Evolutionary conservation across 2,797 vertebrate species (phyloP), one percentile per base, ranked within the genome.

Genomic region (Spea hammondii): DNA sequence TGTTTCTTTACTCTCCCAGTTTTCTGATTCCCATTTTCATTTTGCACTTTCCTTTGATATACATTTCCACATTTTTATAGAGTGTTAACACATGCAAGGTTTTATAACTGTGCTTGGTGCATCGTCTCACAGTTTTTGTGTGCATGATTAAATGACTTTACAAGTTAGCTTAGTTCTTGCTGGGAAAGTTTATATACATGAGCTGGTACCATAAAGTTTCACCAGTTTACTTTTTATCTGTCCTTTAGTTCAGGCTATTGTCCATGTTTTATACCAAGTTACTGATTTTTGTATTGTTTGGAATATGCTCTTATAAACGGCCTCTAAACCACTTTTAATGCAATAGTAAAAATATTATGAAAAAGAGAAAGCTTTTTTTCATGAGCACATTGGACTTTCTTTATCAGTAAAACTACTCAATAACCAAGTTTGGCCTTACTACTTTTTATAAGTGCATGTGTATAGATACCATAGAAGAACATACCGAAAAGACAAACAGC

Each of bases 81-180:
- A 82, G 80, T 82, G 75, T 69, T 82, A 82, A 82, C 80, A 74
- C 80, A 74, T 82, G 80, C 80, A 82, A 82, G 64, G 45, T 51
- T 76, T 82, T 82, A 82, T 60, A 73, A 74, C 65, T 78, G 65
- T 74, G 54, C 51, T 77, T 81, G 53, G 54, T 82, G 67, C 55
- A 77, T 70, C 50, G 79, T 82, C 80, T 78, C 75, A 73, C 75
- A 77, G 78, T 82, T 69, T 82, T 65, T 74, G 64, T 77, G 60
- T 76, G 49, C 32, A 73, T 74, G 77, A 82, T 77, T 72, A 82
- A 78, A 82, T 74, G 64, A 78, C 55, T 74, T 82, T 82, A 73
- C 70, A 77, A 71, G 74, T 70, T 77, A 67, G 69, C 64, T 72
- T 47, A 78, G 65, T 65, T 82, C 70, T 78, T 60, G 77, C 65